Conservation (phyloP, 2,113 vertebrate species). For the Gulo gulo region DNA sequence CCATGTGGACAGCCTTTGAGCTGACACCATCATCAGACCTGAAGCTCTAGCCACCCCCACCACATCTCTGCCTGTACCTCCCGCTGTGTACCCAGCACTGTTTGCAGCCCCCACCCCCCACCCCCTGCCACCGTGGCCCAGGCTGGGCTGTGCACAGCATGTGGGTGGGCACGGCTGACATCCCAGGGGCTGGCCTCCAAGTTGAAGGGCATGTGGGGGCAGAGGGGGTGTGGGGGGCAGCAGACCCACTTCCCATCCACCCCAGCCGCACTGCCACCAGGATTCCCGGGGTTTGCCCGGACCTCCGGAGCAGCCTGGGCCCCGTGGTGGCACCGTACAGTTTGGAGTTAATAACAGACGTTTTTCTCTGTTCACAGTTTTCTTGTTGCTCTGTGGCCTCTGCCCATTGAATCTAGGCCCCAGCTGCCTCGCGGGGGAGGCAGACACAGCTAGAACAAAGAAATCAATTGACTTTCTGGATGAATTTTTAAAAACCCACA, state of each 20-base stretch:
- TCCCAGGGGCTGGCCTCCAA: rapidly evolving
- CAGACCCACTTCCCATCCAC: rapidly evolving
- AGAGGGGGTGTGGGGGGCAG: no score
- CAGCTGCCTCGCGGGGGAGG: neutral
- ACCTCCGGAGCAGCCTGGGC: neutral
- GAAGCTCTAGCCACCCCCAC: rapidly evolving
- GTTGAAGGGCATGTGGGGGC: neutral
- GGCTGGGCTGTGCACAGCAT: rapidly evolving
- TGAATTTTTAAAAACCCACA: conserved; percentile 5
- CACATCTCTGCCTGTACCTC: no score
- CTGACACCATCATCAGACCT: rapidly evolving
- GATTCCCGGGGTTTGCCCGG: neutral
- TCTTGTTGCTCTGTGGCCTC: conserved; percentile 13
- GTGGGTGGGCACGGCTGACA: neutral
- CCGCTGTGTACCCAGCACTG: neutral
- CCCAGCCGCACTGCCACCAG: rapidly evolving
- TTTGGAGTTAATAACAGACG: neutral
- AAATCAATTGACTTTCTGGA: conserved; percentile 42
- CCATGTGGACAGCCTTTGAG: neutral
- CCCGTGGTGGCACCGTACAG: neutral
- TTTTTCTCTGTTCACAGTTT: neutral
- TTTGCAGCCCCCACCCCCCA: no score
- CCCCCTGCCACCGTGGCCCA: neutral
- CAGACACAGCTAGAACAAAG: neutral
- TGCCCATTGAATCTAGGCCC: neutral